Base-by-base conservation (phyloP, 2,113 vertebrate genomes). In the Neodontobutis hainanensis region DNA sequence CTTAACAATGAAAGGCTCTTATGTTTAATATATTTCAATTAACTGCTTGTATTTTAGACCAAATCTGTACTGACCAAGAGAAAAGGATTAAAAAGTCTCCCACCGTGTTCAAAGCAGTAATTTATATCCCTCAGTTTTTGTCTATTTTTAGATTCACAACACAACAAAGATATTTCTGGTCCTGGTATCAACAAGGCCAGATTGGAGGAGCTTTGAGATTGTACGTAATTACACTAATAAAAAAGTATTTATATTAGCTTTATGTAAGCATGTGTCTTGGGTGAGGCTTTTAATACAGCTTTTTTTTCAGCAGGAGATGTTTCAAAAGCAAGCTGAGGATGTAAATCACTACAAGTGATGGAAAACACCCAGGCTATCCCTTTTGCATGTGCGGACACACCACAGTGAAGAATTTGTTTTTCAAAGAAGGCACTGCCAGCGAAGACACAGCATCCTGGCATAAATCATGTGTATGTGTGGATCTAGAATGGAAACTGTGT, bases 271-370 rank as follows among this genome's bases (percentile, higher is more conserved):
- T 40, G 38, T 5, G 48, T 34, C 12, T 12, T 34, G 11, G 51
- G 32, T 53, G 11, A 53, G 11, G 51, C 34, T 57, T n/a, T 15
- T 34, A 16, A 6, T 56, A 14, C 11, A 1, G 8, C n/a, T 6
- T 57, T 58, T n/a, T n/a, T 19, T 19, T 40, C 14, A 6, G 38
- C 5, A 19, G n/a, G 4, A 11, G 27, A 71, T 47, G 71, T 47
- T n/a, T 42, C 11, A 14, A 8, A 80, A 80, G 68, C 71, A 86
- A 85, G 70, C 77, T 74, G 44, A 66, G 61, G 69, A 92, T 91
- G 91, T 84, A 92, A 92, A 92, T 92, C 65, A 70, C 42, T 51
- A 9, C 87, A 91, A 83, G 82, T 70, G 73, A 90, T 91, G 91
- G 90, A 92, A 93, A 92, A 90, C 73, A 83, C 87, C 77, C 66